Percentiles rank a stretch among this genome's conserved stretches.
phyloP scores from a whole-genome alignment of 2,797 vertebrate species.

The Poecilia wingei region DNA sequence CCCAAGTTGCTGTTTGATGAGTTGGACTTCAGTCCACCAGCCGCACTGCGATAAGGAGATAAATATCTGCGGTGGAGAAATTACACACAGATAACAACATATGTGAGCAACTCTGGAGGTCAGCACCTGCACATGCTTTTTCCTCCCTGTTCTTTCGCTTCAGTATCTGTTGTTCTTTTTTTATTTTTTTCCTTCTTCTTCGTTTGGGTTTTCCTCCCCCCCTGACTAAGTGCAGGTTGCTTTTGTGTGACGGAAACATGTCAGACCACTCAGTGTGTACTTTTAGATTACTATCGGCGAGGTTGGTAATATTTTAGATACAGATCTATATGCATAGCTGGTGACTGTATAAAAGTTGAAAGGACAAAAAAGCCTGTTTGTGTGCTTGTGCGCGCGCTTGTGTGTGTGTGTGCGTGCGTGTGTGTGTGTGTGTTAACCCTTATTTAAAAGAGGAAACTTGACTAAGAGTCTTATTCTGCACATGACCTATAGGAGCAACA shows the following conservation, averaged over 20 bases:
- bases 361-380: constrained; percentile 48
- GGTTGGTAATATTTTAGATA: constrained; percentile 78
- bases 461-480: constrained; percentile 42
- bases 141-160: constrained; percentile 61
- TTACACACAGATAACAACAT: constrained; percentile 78
- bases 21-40: constrained; percentile 61
- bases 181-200: background rate
- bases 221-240: constrained; percentile 64
- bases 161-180: constrained; percentile 23
- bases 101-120: constrained; percentile 79
- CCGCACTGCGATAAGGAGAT: constrained; percentile 77
- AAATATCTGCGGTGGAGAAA: constrained; percentile 77
- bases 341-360: constrained; percentile 69
- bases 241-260: constrained; percentile 69
- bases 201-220: constrained; percentile 29
- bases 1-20: constrained; percentile 53
- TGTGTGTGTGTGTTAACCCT: constrained; percentile 38
- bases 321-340: constrained; percentile 68
- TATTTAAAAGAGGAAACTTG: constrained; percentile 35
- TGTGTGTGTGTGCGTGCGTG: constrained; percentile 9
- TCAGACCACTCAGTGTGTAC: constrained; percentile 67
- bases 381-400: background rate
- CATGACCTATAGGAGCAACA: constrained; percentile 29
- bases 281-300: constrained; percentile 66
- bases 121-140: constrained; percentile 77